Evolutionary conservation across 1,140 invertebrate species (phyloP).

Genomic region (Bradysia coprophila): DNA sequence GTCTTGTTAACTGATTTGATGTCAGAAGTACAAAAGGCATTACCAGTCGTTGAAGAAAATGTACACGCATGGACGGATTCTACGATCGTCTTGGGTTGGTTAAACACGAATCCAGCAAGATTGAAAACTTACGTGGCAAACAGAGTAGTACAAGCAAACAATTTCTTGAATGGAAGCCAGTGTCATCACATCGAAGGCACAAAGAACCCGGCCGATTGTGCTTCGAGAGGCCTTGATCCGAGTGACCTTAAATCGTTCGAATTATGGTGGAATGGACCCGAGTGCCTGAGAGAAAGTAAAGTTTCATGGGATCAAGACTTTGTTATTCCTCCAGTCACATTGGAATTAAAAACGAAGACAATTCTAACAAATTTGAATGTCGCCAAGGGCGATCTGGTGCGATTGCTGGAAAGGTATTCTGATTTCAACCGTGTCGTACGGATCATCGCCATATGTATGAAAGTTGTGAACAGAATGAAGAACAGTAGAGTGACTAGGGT

Average conservation of each 20-base stretch:
- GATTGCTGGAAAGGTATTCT: too few species aligned
- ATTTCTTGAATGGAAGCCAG: background rate
- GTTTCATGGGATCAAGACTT: background rate
- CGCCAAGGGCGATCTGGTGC: too few species aligned
- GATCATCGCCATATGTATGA: too few species aligned
- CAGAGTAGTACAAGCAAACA: conserved; percentile 7
- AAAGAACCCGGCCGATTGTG: conserved; percentile 10
- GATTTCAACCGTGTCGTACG: too few species aligned
- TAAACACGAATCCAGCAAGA: conserved; percentile 11
- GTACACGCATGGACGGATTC: conserved; percentile 23
- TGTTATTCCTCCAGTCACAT: too few species aligned
- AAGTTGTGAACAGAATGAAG: too few species aligned
- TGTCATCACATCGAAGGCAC: conserved; percentile 8
- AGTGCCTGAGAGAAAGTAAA: background rate
- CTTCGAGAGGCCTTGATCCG: conserved; percentile 5
- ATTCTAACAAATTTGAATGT: too few species aligned
- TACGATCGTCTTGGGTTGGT: conserved; percentile 21
- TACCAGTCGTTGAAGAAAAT: conserved; percentile 4
- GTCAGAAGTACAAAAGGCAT: conserved; percentile 7
- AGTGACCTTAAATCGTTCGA: background rate
- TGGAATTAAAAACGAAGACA: too few species aligned
- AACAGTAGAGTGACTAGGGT: too few species aligned
- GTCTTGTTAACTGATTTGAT: conserved; percentile 17
- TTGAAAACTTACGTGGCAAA: conserved; percentile 8
- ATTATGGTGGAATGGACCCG: conserved; percentile 2